Conservation (phyloP, 2,113 vertebrate genomes). For the Campylorhamphus procurvoides region DNA sequence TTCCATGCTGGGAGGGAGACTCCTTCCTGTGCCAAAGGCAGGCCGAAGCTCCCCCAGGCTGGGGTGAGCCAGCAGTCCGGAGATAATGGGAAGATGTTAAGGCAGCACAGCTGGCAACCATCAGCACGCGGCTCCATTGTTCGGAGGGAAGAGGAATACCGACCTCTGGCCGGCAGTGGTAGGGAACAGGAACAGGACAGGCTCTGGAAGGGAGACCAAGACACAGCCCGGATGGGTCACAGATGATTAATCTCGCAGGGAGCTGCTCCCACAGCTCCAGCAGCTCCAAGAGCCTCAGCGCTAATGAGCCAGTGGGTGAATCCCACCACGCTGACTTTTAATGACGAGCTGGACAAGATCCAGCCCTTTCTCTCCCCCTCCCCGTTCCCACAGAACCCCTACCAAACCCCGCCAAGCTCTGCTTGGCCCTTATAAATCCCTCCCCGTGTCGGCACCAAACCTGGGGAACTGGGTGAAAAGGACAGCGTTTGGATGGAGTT, state of each 20-base stretch:
- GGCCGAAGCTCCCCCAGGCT: background rate
- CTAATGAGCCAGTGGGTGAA: slow-evolving; percentile 41
- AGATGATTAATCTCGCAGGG: background rate
- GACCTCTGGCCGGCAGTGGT: background rate
- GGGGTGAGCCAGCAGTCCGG: slow-evolving; percentile 6
- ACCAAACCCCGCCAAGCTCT: background rate
- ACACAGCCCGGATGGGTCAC: background rate
- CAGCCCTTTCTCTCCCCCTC: background rate
- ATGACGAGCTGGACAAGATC: background rate
- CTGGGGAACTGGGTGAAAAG: background rate
- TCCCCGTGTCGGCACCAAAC: background rate
- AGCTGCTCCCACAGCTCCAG: slow-evolving; percentile 12
- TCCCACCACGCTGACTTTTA: background rate
- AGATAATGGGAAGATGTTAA: slow-evolving; percentile 68
- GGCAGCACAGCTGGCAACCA: slow-evolving; percentile 65
- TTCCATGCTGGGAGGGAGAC: slow-evolving; percentile 55
- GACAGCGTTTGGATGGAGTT: background rate
- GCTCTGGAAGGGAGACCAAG: background rate
- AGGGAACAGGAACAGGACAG: background rate
- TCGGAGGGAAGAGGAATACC: background rate
- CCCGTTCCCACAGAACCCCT: background rate
- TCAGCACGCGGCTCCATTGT: slow-evolving; percentile 30
- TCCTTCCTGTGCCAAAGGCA: slow-evolving; percentile 50
- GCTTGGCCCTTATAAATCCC: background rate
- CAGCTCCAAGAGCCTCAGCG: background rate